These are phyloP conservation scores for Ernsta delagoae DNA, from an alignment of 2,888 invertebrate species.

Conservation along the genomic window DNA sequence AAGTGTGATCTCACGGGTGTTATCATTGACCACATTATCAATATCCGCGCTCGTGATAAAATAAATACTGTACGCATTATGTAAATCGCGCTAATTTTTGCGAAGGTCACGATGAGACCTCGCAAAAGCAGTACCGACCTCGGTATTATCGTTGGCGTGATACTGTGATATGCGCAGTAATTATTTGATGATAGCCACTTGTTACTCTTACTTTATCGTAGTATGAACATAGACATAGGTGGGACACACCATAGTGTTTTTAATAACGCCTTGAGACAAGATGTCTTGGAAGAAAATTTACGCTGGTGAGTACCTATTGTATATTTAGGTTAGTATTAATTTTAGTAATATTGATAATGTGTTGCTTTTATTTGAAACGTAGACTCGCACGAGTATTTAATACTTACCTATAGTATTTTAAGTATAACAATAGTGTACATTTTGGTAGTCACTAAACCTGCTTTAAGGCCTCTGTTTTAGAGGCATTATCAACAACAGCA, in stretches of 20 bases:
- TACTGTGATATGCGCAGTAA: constrained; percentile 74
- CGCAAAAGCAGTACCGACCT: constrained; percentile 66
- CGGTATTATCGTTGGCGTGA: constrained; percentile 69
- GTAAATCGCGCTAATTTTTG: constrained; percentile 78
- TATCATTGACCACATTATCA: constrained; percentile 59
- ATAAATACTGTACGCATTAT: constrained; percentile 64
- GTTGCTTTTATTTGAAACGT: too few relatives aligned
- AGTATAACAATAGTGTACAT: too few relatives aligned
- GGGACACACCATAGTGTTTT: constrained; percentile 7
- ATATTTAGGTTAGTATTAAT: neutral
- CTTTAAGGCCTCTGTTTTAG: constrained; percentile 15
- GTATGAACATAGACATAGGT: constrained; percentile 43
- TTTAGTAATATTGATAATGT: neutral
- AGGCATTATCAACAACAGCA: neutral
- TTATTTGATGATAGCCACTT: constrained; percentile 61
- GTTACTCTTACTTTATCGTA: constrained; percentile 57
- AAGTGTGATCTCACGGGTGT: constrained; percentile 57
- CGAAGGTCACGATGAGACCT: constrained; percentile 72
- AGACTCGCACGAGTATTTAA: too few relatives aligned
- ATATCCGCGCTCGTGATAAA: constrained; percentile 58
- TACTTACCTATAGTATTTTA: too few relatives aligned
- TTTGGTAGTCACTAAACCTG: constrained; percentile 8
- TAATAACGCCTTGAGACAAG: neutral
- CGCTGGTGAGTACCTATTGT: constrained; percentile 53
- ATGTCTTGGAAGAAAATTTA: constrained; percentile 60